Evolutionary conservation across 2,113 vertebrate species (phyloP), one percentile per base, ranked within the genome.

Genomic region (Dasyornis broadbenti): DNA sequence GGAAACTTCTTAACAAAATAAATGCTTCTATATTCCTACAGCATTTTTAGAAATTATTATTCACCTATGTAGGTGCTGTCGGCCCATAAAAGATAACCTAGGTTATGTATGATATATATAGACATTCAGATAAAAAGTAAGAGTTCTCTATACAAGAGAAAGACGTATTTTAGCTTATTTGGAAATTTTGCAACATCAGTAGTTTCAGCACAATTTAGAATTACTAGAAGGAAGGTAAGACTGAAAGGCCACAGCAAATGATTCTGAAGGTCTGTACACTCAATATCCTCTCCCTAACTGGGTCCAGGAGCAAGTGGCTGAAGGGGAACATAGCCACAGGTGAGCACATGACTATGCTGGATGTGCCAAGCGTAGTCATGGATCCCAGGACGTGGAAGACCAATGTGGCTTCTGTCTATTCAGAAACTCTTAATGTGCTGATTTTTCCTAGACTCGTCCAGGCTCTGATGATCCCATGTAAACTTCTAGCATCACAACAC

Each of bases 351-450:
- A 20, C 19, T 22, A 1, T 3, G 28, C 28, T 60, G 35, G 56
- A 17, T 23, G 54, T 7, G 49, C 47, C 2, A 2, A 50, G 52
- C 18, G 24, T 22, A 45, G 27, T 6, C 4, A 0, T 2, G 10
- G 5, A 6, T 42, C 59, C 33, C 14, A 31, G 24, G 44, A 30
- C 9, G 59, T 24, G n/a, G 2, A 47, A 54, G 42, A 30, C 8
- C 28, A 9, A 1, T 5, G 35, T 44, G 26, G 14, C 24, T 87
- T 84, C 82, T 59, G 5, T 6, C 2, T 26, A 19, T 26, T 53
- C 27, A 39, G 24, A 27, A 81, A 22, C 24, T 11, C 27, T 33
- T 28, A 35, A 39, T 17, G 18, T 15, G 7, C 19, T 72, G 15
- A 5, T 53, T 88, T 76, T 63, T 50, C 59, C 65, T 9, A 39